Percentiles rank a stretch among this genome's conserved stretches.
Conservation (phyloP, 2,797 vertebrate species). For the Percopsis omiscomaycus region DNA sequence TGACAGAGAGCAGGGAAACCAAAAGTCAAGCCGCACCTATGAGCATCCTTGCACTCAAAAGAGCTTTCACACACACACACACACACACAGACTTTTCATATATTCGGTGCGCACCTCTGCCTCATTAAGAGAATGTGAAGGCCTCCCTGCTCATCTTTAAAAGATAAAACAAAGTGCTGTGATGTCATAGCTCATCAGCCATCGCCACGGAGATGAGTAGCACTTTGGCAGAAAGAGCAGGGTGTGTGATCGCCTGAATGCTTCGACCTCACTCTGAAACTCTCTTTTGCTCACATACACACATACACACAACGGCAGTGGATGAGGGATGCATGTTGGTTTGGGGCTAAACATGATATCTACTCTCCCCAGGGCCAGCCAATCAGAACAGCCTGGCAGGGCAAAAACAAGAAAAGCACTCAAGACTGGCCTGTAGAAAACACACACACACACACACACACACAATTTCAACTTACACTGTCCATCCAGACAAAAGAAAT, state of each 20-base stretch:
- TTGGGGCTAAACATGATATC: constrained; percentile 83
- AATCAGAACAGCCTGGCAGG: constrained; percentile 78
- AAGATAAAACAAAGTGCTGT: constrained; percentile 83
- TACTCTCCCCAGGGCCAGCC: constrained; percentile 73
- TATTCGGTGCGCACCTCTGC: constrained; percentile 65
- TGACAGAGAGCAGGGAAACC: constrained; percentile 31
- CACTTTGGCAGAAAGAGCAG: constrained; percentile 75
- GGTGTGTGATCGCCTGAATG: constrained; percentile 73
- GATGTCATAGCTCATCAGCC: constrained; percentile 81
- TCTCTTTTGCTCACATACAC: constrained; percentile 31
- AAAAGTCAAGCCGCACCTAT: constrained; percentile 40
- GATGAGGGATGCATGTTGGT: constrained; percentile 82
- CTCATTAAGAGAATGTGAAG: constrained; percentile 75
- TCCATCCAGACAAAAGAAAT: constrained; percentile 45
- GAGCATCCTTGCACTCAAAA: constrained; percentile 16
- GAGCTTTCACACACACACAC: constrained; percentile 16
- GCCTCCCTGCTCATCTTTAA: constrained; percentile 79
- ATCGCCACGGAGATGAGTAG: constrained; percentile 65
- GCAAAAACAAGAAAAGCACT: constrained; percentile 76
- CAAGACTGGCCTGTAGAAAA: constrained; percentile 70
- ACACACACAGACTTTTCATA: constrained; percentile 42
- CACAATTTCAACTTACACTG: constrained; percentile 9
- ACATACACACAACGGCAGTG: constrained; percentile 43
- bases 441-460: constrained; percentile 61
- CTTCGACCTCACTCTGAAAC: constrained; percentile 75